Percentiles rank a stretch among this genome's conserved stretches.
Evolutionary conservation across 1,140 invertebrate genomes (phyloP).

Genomic region (Pararge aegeria): DNA sequence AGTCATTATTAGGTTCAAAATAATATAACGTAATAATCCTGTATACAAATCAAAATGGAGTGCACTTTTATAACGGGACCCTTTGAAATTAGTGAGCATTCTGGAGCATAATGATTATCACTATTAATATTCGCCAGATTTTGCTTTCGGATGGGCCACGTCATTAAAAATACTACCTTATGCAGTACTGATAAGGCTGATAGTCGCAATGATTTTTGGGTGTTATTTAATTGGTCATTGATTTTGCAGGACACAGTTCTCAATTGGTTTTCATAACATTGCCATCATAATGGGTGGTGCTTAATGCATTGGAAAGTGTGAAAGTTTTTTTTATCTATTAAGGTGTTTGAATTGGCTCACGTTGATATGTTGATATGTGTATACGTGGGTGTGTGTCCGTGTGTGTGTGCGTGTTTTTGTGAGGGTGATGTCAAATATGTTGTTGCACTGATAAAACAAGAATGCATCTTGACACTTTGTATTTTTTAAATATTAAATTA

Average conservation of each 20-base stretch:
- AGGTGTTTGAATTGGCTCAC: not conserved
- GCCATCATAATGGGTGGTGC: not conserved
- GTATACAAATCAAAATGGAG: not conserved
- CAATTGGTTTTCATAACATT: not conserved
- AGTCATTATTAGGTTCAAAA: too few relatives aligned
- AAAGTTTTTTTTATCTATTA: not conserved
- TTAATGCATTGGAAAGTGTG: not conserved
- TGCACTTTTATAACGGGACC: not conserved
- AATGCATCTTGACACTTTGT: not conserved
- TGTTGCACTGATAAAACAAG: not conserved
- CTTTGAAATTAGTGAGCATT: not conserved
- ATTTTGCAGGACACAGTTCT: constrained; percentile 2
- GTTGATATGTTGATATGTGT: not conserved
- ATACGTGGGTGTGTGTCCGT: not conserved
- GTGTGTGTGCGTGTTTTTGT: not conserved
- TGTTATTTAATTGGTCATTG: not conserved
- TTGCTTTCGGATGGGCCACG: not conserved
- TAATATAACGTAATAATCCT: too few relatives aligned
- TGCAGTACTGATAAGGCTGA: constrained; percentile 18
- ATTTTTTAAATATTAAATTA: too few relatives aligned
- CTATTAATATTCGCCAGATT: not conserved
- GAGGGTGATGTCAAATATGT: not conserved
- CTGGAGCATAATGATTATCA: not conserved
- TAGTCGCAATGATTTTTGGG: constrained; percentile 12
- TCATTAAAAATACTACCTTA: constrained; percentile 18